These are phyloP conservation scores for Cryptus armator DNA, from an alignment of 2,888 invertebrate genomes.

Conservation along the genomic window DNA sequence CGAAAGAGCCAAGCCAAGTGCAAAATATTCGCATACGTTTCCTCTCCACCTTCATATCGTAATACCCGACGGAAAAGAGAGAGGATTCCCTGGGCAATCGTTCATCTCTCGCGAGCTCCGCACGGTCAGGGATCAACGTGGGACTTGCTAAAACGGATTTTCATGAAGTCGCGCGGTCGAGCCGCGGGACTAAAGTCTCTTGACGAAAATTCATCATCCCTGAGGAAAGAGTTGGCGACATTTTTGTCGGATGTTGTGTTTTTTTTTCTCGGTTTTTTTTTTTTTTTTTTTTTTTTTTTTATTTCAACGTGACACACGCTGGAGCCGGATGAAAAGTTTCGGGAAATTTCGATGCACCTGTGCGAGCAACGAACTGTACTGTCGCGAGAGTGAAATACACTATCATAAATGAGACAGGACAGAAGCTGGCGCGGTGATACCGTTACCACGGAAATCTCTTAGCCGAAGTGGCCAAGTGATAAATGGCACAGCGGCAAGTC, in stretches of 20 bases:
- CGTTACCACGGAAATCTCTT: constrained; percentile 63
- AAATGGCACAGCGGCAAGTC: constrained; percentile 48
- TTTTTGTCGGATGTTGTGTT: constrained; percentile 41
- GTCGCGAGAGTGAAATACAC: constrained; percentile 24
- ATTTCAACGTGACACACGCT: background rate
- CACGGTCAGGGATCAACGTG: constrained; percentile 70
- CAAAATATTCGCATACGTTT: constrained; percentile 79
- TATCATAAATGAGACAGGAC: constrained; percentile 23
- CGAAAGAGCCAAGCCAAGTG: constrained; percentile 55
- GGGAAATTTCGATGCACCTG: constrained; percentile 50
- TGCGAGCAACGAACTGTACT: constrained; percentile 30
- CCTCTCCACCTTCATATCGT: constrained; percentile 43
- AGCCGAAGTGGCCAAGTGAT: constrained; percentile 62
- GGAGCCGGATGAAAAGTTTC: constrained; percentile 48
- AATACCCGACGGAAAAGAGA: constrained; percentile 68
- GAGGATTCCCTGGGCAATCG: constrained; percentile 68
- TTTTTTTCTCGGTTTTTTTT: constrained; percentile 33
- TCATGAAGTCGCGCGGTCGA: constrained; percentile 70
- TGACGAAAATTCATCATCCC: constrained; percentile 66
- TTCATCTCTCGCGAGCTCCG: constrained; percentile 70
- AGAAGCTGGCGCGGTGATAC: constrained; percentile 46
- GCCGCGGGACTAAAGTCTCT: constrained; percentile 45
- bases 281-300: constrained; percentile 19
- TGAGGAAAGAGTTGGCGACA: constrained; percentile 3
- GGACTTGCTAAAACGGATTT: constrained; percentile 74